Conservation (phyloP, 2,888 invertebrate genomes). For the Ormyrus rosae region DNA sequence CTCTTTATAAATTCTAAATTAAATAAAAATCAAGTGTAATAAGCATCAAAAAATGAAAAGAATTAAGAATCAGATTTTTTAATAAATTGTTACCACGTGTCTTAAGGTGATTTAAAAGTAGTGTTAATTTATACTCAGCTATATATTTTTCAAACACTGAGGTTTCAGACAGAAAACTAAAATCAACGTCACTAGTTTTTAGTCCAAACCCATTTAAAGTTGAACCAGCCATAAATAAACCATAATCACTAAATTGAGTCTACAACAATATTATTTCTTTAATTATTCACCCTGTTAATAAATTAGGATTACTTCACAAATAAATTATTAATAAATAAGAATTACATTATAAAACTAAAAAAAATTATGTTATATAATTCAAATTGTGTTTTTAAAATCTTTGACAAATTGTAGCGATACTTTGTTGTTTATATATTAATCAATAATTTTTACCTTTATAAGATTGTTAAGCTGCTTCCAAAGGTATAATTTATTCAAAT, state of each 20-base stretch:
- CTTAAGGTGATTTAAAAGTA: neutral
- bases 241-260: neutral
- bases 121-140: neutral
- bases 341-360: neutral
- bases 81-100: neutral
- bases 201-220: slow-evolving; percentile 34
- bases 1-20: neutral
- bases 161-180: neutral
- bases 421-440: neutral
- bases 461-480: slow-evolving; percentile 4
- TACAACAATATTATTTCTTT: neutral
- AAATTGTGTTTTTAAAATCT: neutral
- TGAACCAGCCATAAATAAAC: slow-evolving; percentile 21
- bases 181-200: slow-evolving; percentile 17
- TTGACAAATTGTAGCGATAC: neutral
- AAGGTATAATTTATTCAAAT: slow-evolving; percentile 6
- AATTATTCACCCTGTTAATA: neutral
- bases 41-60: neutral
- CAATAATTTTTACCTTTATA: slow-evolving; percentile 15
- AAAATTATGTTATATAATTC: slow-evolving; percentile 1
- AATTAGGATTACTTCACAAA: neutral
- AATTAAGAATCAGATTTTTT: too few species aligned
- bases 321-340: neutral
- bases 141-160: neutral
- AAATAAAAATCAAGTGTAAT: neutral